Conservation (phyloP, 2,797 vertebrate genomes). For the Tapirus indicus region DNA sequence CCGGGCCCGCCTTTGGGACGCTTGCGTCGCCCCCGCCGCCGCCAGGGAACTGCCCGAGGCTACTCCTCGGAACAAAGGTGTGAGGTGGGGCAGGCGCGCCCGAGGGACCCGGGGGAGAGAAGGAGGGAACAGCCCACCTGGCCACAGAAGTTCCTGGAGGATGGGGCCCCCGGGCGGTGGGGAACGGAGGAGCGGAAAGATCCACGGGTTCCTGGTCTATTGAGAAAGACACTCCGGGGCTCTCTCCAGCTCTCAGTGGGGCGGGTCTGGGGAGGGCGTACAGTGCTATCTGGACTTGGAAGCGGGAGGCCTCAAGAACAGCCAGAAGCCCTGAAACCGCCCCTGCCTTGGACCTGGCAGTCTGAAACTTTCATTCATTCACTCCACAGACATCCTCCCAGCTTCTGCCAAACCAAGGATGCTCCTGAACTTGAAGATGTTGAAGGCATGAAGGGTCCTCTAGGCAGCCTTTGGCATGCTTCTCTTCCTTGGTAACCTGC, state of each 20-base stretch:
- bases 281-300: background rate
- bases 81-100: constrained; percentile 60
- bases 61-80: constrained; percentile 74
- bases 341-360: background rate
- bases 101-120: background rate
- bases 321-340: background rate
- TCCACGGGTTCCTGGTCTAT: background rate
- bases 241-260: background rate
- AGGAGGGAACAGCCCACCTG: background rate
- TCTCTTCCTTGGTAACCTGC: background rate
- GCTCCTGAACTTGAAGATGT: background rate
- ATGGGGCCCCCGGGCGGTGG: background rate
- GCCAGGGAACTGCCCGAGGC: background rate
- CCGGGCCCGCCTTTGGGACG: background rate
- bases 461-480: background rate
- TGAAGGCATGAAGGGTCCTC: background rate
- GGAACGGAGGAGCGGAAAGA: background rate
- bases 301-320: background rate
- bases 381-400: background rate
- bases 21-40: background rate
- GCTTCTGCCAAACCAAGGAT: background rate
- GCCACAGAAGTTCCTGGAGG: background rate
- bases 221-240: background rate
- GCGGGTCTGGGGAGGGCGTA: background rate
- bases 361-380: background rate